A percentile compares a stretch with the other conserved stretches of the same genome.
Conservation (phyloP, 2,113 vertebrate species). For the Lepus timidus region DNA sequence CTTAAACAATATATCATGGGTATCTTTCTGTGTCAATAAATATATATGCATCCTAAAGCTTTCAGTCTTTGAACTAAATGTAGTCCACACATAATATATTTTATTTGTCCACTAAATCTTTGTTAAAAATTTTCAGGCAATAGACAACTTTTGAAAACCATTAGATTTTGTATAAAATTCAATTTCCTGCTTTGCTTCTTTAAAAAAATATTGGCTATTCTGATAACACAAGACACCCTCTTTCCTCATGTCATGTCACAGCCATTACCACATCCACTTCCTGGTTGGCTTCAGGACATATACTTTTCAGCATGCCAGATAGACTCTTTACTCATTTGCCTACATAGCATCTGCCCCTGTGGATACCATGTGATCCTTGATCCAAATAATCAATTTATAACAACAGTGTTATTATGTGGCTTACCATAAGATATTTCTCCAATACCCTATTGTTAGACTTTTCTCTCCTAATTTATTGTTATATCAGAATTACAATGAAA, state of each 20-base stretch:
- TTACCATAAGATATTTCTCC: not conserved
- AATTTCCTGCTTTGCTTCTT: not conserved
- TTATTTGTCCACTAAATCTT: conserved; percentile 24
- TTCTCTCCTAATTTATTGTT: conserved; percentile 3
- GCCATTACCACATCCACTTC: not conserved
- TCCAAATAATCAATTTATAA: not conserved
- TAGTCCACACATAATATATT: not conserved
- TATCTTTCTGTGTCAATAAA: not conserved
- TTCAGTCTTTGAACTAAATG: not conserved
- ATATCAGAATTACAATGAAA: not conserved
- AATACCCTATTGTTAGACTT: not conserved
- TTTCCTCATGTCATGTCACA: not conserved
- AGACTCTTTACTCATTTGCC: not conserved
- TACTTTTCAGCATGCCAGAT: not conserved
- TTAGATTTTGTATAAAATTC: not conserved
- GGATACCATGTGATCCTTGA: not conserved
- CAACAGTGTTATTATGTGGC: not conserved
- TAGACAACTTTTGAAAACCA: conserved; percentile 32
- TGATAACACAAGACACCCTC: not conserved
- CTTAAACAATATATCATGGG: not conserved
- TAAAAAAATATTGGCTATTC: not conserved
- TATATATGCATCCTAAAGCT: not conserved
- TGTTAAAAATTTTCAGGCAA: not conserved
- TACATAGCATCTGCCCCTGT: too few relatives aligned
- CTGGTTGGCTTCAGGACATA: not conserved